Percentiles rank a stretch among this genome's conserved stretches.
Evolutionary conservation across 2,888 invertebrate genomes (phyloP).

Genomic region (Lycocerus yunnanus): DNA sequence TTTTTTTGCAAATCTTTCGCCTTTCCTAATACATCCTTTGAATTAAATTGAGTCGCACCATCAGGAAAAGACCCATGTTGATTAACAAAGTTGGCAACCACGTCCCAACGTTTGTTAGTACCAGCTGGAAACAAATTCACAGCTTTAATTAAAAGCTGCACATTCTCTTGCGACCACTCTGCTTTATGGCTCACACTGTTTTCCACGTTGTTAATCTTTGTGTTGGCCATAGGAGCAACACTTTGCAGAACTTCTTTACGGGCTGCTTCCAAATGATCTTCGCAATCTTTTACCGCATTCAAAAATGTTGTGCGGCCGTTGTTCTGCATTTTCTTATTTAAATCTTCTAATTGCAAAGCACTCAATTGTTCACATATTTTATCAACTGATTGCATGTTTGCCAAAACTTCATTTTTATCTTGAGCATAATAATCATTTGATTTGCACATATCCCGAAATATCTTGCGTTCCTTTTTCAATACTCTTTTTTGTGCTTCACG

Average conservation of each 20-base stretch:
- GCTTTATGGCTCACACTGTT: slow-evolving; percentile 59
- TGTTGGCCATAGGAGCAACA: slow-evolving; percentile 56
- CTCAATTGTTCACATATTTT: slow-evolving; percentile 84
- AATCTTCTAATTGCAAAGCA: slow-evolving; percentile 72
- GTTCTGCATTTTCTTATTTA: slow-evolving; percentile 71
- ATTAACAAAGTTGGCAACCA: slow-evolving; percentile 94
- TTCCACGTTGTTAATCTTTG: slow-evolving; percentile 50
- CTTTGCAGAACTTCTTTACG: slow-evolving; percentile 65
- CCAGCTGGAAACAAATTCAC: slow-evolving; percentile 98
- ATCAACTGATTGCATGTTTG: slow-evolving; percentile 90
- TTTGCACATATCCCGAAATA: slow-evolving; percentile 78
- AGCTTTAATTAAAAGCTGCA: slow-evolving; percentile 92
- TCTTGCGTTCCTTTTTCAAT: slow-evolving; percentile 85
- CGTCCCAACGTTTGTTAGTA: slow-evolving; percentile 91
- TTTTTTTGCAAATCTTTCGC: slow-evolving; percentile 93
- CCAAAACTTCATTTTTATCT: slow-evolving; percentile 73
- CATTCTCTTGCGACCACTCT: slow-evolving; percentile 84
- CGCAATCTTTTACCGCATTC: slow-evolving; percentile 70
- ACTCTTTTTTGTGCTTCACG: slow-evolving; percentile 84
- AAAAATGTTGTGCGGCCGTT: slow-evolving; percentile 71
- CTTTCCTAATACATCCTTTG: slow-evolving; percentile 93
- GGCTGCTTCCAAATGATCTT: slow-evolving; percentile 79
- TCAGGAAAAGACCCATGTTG: slow-evolving; percentile 73
- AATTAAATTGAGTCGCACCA: slow-evolving; percentile 67
- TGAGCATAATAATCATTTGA: slow-evolving; percentile 79